Conservation (phyloP, 2,888 invertebrate genomes). For the Camponotus fellah region DNA sequence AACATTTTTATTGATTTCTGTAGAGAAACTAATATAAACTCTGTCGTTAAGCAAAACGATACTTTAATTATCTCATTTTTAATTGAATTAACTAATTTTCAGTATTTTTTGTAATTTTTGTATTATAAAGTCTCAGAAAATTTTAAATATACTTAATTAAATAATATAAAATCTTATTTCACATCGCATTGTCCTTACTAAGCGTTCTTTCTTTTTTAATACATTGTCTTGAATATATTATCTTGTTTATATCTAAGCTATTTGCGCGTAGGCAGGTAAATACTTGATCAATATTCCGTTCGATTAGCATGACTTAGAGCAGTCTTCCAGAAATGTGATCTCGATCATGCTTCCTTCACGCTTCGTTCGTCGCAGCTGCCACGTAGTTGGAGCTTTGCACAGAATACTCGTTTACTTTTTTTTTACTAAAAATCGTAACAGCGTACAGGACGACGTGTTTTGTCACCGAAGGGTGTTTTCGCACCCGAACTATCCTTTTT, state of each 20-base stretch:
- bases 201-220: slow-evolving; percentile 13
- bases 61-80: not conserved
- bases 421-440: slow-evolving; percentile 53
- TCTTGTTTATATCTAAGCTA: slow-evolving; percentile 15
- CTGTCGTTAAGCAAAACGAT: not conserved
- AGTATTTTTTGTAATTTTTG: not conserved
- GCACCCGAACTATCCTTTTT: slow-evolving; percentile 71
- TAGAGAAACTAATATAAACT: not conserved
- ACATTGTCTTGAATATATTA: slow-evolving; percentile 15
- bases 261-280: slow-evolving; percentile 62
- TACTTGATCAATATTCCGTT: slow-evolving; percentile 78
- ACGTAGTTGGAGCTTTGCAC: slow-evolving; percentile 8
- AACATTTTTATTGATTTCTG: not conserved
- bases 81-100: not conserved
- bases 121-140: not conserved
- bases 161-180: not conserved
- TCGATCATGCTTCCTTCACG: slow-evolving; percentile 71
- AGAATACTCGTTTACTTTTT: slow-evolving; percentile 55
- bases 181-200: not conserved
- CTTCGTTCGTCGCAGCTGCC: slow-evolving; percentile 79
- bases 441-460: slow-evolving; percentile 57
- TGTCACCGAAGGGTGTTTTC: slow-evolving; percentile 73
- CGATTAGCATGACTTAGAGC: slow-evolving; percentile 77
- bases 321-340: slow-evolving; percentile 81
- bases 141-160: not conserved